Percentiles rank a stretch among this genome's conserved stretches.
phyloP scores from a whole-genome alignment of 2,888 invertebrate species.

The Melinopterus prodromus region DNA sequence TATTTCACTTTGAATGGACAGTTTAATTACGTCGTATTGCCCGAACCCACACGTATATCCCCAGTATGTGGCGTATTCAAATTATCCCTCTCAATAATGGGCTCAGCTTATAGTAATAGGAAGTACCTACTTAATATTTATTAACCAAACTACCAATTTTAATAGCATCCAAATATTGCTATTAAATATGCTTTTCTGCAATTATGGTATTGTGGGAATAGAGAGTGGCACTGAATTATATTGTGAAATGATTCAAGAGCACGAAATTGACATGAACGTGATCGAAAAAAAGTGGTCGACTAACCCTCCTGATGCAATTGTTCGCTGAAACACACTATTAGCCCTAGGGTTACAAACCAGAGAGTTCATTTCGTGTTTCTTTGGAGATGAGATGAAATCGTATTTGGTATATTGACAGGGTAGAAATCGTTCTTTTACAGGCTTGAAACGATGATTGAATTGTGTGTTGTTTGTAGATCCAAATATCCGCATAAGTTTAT shows the following conservation, averaged over 20 bases:
- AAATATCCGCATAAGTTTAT: too few relatives aligned
- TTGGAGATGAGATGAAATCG: not conserved
- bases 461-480: too few relatives aligned
- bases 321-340: not conserved
- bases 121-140: not conserved
- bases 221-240: not conserved
- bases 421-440: too few relatives aligned
- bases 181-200: not conserved
- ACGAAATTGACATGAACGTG: too few relatives aligned
- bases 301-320: not conserved
- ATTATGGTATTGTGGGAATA: not conserved
- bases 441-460: too few relatives aligned
- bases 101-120: not conserved
- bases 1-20: slow-evolving; percentile 32
- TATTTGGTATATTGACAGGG: not conserved
- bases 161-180: not conserved
- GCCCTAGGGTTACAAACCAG: not conserved
- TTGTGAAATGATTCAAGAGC: not conserved
- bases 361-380: not conserved
- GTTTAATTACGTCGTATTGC: slow-evolving; percentile 31
- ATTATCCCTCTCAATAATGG: slow-evolving; percentile 4
- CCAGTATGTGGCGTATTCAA: not conserved
- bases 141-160: not conserved
- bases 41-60: not conserved
- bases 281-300: not conserved